These are phyloP conservation scores for Oenanthe oenanthe DNA, from an alignment of 2,113 vertebrate genomes.

Conservation along the genomic window DNA sequence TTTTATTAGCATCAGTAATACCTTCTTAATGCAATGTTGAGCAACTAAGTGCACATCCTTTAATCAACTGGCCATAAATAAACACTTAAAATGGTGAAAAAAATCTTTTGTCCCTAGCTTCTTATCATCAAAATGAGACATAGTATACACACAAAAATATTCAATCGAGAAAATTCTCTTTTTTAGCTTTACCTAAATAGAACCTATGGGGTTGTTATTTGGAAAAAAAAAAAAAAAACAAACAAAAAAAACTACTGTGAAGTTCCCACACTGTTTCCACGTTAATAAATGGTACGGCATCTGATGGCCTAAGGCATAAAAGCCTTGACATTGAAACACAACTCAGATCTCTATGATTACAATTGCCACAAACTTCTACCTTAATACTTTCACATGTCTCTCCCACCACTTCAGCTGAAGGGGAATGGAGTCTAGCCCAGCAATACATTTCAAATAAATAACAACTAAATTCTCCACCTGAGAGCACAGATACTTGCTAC, in stretches of 20 bases:
- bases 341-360: neutral
- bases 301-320: neutral
- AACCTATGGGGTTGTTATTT: too few relatives aligned
- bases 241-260: neutral
- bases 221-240: too few relatives aligned
- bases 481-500: neutral
- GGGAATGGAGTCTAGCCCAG: neutral
- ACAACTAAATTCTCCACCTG: neutral
- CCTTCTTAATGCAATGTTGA: constrained; percentile 57
- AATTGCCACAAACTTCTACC: constrained; percentile 5
- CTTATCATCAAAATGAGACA: neutral
- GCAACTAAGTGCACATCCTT: constrained; percentile 44
- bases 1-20: constrained; percentile 63
- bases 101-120: neutral
- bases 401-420: neutral
- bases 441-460: neutral
- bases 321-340: constrained; percentile 24
- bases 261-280: neutral
- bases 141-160: too few relatives aligned
- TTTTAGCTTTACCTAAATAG: too few relatives aligned
- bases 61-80: constrained; percentile 23
- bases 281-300: constrained; percentile 15
- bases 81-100: neutral
- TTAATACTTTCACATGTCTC: neutral
- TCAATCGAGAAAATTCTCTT: too few relatives aligned